These are phyloP conservation scores for Chloroclysta siterata DNA, from an alignment of 2,888 invertebrate species.

Conservation along the genomic window DNA sequence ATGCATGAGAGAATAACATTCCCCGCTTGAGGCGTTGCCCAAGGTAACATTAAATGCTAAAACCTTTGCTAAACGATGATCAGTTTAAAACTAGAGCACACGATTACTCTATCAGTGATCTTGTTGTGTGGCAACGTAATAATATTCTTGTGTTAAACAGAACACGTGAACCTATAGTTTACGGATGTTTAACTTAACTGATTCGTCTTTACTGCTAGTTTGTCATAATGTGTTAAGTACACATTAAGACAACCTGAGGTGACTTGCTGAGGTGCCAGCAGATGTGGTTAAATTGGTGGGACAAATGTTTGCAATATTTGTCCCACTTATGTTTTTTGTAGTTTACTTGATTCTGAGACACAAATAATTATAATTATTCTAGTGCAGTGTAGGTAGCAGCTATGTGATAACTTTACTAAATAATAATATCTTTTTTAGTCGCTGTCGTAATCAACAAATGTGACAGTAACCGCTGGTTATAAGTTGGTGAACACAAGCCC, in stretches of 20 bases:
- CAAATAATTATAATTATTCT: no score
- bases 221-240: no score
- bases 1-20: neutral
- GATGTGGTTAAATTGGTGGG: no score
- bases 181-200: conserved; percentile 1
- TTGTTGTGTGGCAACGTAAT: conserved; percentile 23
- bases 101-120: conserved; percentile 26
- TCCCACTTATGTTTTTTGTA: no score
- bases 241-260: neutral
- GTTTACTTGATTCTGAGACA: no score
- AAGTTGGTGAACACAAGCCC: neutral
- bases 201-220: neutral
- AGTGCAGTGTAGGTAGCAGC: no score
- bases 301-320: no score
- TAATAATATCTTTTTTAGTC: no score
- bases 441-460: no score
- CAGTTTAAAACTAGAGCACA: conserved; percentile 26
- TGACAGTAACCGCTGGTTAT: neutral
- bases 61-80: conserved; percentile 12
- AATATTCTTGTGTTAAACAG: conserved; percentile 8
- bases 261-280: no score
- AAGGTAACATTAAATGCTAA: conserved; percentile 5
- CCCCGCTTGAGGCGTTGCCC: conserved; percentile 6
- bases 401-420: no score
- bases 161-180: neutral